Conservation (phyloP, 2,113 vertebrate species). For the Monopterus albus region DNA sequence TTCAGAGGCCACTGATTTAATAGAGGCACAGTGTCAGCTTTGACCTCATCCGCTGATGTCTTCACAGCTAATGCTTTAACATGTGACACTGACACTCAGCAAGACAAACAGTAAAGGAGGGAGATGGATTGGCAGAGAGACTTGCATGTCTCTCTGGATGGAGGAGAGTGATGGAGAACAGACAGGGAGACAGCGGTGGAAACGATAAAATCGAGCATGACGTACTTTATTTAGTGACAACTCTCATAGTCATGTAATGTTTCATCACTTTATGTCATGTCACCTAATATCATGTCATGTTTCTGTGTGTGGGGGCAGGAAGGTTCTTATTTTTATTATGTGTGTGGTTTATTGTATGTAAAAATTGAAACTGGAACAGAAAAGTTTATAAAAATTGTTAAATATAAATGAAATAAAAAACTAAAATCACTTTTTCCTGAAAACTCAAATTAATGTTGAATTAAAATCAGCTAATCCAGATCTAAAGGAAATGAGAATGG, state of each 20-base stretch:
- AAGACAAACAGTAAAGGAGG: conserved; percentile 59
- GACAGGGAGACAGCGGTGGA: conserved; percentile 17
- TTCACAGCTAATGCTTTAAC: conserved; percentile 71
- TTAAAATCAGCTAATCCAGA: too few species aligned
- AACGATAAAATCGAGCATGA: conserved; percentile 25
- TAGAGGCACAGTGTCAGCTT: conserved; percentile 57
- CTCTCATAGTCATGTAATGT: conserved; percentile 6
- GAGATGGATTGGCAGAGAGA: conserved; percentile 53
- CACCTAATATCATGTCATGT: background rate
- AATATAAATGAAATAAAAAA: too few species aligned
- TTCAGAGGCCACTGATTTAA: conserved; percentile 73
- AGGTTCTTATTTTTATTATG: too few species aligned
- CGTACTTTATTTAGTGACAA: conserved; percentile 12
- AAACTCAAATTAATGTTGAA: too few species aligned
- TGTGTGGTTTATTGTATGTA: too few species aligned
- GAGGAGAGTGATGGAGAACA: conserved; percentile 39
- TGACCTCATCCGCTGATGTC: conserved; percentile 74
- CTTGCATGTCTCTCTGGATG: conserved; percentile 47
- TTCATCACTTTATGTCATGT: conserved; percentile 19
- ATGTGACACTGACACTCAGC: conserved; percentile 67
- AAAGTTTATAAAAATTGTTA: too few species aligned
- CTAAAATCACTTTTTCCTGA: too few species aligned
- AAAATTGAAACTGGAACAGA: too few species aligned
- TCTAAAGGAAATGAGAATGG: too few species aligned
- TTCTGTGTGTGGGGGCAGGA: background rate